Evolutionary conservation across 2,797 vertebrate species (phyloP).

Genomic region (Distichodus sexfasciatus): DNA sequence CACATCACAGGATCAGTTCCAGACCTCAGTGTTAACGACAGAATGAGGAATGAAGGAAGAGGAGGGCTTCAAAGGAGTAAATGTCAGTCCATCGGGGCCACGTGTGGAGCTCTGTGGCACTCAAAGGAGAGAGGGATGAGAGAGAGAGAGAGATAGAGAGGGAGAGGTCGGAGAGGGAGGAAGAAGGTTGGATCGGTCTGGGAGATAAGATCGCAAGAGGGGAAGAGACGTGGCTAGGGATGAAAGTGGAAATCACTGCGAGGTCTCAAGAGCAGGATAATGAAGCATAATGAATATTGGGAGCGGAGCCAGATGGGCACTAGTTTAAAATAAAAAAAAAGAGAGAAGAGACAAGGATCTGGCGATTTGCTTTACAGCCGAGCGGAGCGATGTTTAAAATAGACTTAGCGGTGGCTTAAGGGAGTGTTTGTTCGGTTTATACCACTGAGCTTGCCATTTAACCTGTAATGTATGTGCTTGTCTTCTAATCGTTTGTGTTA

Average conservation of each 20-base stretch:
- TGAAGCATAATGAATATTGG: slow-evolving; percentile 39
- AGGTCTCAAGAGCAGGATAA: slow-evolving; percentile 9
- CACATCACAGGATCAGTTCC: too few species aligned
- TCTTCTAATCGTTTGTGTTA: background rate
- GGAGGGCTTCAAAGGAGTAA: background rate
- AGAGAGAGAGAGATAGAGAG: slow-evolving; percentile 1
- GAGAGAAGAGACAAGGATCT: background rate
- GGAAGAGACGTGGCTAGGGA: background rate
- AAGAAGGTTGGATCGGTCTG: background rate
- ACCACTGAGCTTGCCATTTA: slow-evolving; percentile 3
- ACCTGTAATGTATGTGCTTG: background rate
- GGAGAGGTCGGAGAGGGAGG: background rate
- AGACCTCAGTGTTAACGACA: background rate
- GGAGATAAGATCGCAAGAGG: slow-evolving; percentile 1
- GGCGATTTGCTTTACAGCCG: background rate
- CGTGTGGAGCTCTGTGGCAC: background rate
- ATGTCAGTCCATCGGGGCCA: background rate
- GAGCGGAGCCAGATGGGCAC: slow-evolving; percentile 2
- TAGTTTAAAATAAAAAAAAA: background rate
- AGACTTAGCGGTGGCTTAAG: background rate
- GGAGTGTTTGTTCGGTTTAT: background rate
- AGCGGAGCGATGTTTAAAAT: background rate
- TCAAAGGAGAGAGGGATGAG: background rate
- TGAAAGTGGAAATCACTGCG: slow-evolving; percentile 11
- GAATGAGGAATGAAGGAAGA: background rate